Evolutionary conservation across 2,888 invertebrate species (phyloP), one percentile per base, ranked within the genome.

Genomic region (Glyphotaelius pellucidus): DNA sequence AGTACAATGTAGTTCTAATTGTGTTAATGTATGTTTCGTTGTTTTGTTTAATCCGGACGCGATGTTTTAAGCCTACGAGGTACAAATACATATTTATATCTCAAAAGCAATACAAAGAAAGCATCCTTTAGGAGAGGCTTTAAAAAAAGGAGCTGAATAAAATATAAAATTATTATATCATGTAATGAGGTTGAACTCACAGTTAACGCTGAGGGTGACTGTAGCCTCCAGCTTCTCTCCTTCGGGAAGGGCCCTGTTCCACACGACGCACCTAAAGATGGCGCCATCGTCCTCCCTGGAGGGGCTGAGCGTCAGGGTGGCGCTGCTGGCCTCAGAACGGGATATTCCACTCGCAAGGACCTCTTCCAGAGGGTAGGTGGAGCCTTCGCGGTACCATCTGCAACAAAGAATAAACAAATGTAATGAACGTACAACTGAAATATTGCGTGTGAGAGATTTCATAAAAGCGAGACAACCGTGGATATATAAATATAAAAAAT

Each of bases 241-340:
- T 92, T 98, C 97, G 1, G 97, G 97, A 97, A 99, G 98, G 93
- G 99, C 99, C 87, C 99, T 96, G 96, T 99, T 99, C 96, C 98
- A 97, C 90, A 99, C 98, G 93, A 98, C 98, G 95, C 99, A 99
- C 92, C 98, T 97, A 95, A 98, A 98, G 90, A 97, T 96, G 92
- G 98, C 98, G 15, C 98, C 97, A 94, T 99, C 98, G 95, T 99
- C 98, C 93, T 98, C 98, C 93, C 98, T 97, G 52, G 97, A 97
- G 5, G 99, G 99, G 93, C 97, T 97, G 94, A 99, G 95, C 47
- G 97, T 96, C 89, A 99, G 96, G 14, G 98, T 98, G 7, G 98
- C 97, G 89, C 97, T 97, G 30, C 98, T 98, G 35, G 98, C 97
- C 94, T 97, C 97, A 93, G 97, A 97, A 93, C 98, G 96, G 30